Conservation (phyloP, 2,797 vertebrate genomes). For the Limnodromus scolopaceus region DNA sequence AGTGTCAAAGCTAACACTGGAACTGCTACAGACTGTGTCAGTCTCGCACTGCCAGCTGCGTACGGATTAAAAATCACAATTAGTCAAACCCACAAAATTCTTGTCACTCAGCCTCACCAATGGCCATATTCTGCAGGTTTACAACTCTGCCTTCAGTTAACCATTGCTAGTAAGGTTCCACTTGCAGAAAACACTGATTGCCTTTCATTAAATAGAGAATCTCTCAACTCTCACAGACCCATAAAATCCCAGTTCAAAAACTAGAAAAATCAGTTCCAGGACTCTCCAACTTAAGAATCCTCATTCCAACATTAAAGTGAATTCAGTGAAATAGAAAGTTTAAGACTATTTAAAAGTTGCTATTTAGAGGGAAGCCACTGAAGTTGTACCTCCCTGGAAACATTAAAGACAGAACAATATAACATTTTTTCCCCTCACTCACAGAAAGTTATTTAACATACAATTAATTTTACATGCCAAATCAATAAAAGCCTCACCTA, state of each 20-base stretch:
- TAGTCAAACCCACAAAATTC: neutral
- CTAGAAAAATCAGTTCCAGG: neutral
- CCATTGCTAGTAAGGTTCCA: neutral
- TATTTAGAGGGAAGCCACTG: conserved; percentile 30
- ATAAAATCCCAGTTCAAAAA: neutral
- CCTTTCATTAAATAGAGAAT: neutral
- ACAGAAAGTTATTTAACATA: conserved; percentile 29
- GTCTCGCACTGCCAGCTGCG: neutral
- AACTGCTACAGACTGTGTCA: neutral
- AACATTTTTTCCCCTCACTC: neutral
- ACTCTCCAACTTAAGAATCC: neutral
- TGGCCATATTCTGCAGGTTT: neutral
- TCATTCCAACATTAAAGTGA: neutral
- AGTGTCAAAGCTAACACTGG: neutral
- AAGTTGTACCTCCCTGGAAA: conserved; percentile 64
- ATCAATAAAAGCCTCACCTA: neutral
- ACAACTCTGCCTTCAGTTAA: neutral
- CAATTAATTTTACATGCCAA: conserved; percentile 1
- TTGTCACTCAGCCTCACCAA: neutral
- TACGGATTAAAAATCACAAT: neutral
- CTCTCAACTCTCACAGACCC: neutral
- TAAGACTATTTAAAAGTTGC: conserved; percentile 25
- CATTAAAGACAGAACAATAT: conserved; percentile 9
- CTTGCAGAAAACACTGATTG: neutral
- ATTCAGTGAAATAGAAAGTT: conserved; percentile 1